Evolutionary conservation across 2,113 vertebrate species (phyloP).

Genomic region (Calypte anna): DNA sequence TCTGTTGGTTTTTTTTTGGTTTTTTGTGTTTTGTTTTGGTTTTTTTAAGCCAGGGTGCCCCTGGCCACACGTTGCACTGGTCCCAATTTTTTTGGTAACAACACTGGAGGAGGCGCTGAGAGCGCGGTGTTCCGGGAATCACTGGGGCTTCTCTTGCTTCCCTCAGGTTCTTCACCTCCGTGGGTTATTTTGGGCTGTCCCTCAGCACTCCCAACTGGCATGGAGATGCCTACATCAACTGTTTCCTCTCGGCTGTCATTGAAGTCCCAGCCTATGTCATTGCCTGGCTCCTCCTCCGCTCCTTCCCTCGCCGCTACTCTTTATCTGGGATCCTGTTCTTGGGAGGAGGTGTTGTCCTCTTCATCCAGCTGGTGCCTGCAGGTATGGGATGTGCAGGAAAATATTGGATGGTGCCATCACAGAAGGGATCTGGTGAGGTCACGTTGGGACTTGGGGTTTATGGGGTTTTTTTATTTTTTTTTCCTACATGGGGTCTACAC

Average conservation of each 20-base stretch:
- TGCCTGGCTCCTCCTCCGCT: constrained; percentile 88
- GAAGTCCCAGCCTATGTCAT: constrained; percentile 88
- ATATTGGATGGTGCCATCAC: too few relatives aligned
- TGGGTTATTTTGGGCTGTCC: constrained; percentile 89
- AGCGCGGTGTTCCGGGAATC: neutral
- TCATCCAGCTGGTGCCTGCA: constrained; percentile 84
- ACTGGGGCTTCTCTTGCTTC: neutral
- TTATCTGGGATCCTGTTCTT: constrained; percentile 78
- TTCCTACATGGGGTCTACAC: neutral
- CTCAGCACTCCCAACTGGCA: constrained; percentile 89
- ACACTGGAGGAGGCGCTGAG: neutral
- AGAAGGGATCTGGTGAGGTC: neutral
- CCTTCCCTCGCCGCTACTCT: constrained; percentile 79
- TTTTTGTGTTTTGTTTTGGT: too few relatives aligned
- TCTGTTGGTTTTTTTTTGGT: too few relatives aligned
- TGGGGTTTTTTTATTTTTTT: neutral
- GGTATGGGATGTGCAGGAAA: constrained; percentile 66
- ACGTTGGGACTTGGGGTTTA: neutral
- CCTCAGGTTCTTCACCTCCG: constrained; percentile 84
- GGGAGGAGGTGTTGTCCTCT: constrained; percentile 85
- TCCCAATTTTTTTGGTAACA: neutral
- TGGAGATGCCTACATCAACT: constrained; percentile 86
- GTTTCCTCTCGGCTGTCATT: constrained; percentile 88
- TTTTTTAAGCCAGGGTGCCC: neutral
- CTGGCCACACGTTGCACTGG: neutral